Percentiles rank a stretch among this genome's conserved stretches.
Conservation (phyloP, 1,140 invertebrate genomes). For the Adelges cooleyi region DNA sequence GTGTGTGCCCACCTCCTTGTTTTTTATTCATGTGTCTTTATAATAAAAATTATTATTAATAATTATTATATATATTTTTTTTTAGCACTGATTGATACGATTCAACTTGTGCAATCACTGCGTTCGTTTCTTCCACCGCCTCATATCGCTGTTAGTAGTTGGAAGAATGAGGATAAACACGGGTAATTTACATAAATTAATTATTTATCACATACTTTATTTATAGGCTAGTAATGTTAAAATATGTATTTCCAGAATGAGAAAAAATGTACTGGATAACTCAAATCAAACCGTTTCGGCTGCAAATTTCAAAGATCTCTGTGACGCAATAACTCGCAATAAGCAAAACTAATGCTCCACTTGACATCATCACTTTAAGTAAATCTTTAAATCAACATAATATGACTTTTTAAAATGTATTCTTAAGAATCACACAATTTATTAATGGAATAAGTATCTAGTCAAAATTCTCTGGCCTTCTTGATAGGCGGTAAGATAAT, state of each 20-base stretch:
- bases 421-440: too few relatives aligned
- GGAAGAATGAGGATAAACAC: slow-evolving; percentile 75
- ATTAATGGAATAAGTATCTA: slow-evolving; percentile 1
- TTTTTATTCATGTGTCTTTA: too few relatives aligned
- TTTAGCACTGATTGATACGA: slow-evolving; percentile 68
- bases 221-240: too few relatives aligned
- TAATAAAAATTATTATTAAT: too few relatives aligned
- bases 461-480: slow-evolving; percentile 14
- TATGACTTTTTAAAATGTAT: too few relatives aligned
- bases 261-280: slow-evolving; percentile 19
- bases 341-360: neutral
- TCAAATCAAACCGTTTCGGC: slow-evolving; percentile 21
- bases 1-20: too few relatives aligned
- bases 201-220: too few relatives aligned
- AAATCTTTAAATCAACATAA: too few relatives aligned
- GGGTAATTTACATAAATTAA: slow-evolving; percentile 31
- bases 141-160: slow-evolving; percentile 71
- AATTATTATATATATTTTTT: too few relatives aligned
- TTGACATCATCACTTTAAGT: too few relatives aligned
- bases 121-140: slow-evolving; percentile 70
- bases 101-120: slow-evolving; percentile 69
- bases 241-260: slow-evolving; percentile 2
- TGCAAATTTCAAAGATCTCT: slow-evolving; percentile 23
- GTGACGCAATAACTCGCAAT: slow-evolving; percentile 19
- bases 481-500: neutral